Conservation (phyloP, 2,113 vertebrate species). For the Poeciliopsis prolifica region DNA sequence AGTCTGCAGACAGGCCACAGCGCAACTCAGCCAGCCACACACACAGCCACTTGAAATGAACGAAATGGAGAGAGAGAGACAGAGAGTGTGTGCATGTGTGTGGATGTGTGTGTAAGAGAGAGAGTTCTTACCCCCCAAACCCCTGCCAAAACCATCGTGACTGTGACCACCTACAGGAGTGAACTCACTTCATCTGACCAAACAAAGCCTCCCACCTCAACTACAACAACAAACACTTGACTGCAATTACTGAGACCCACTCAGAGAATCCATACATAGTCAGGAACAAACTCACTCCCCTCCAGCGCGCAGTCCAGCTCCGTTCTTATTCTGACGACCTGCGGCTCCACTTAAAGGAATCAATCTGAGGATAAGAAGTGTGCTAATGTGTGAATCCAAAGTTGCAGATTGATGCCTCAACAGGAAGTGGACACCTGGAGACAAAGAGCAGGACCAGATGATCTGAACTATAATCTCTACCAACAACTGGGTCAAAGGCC, state of each 20-base stretch:
- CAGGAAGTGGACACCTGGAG: too few species aligned
- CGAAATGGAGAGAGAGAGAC: slow-evolving; percentile 23
- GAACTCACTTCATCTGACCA: slow-evolving; percentile 53
- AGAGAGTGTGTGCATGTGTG: slow-evolving; percentile 21
- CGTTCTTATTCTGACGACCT: too few species aligned
- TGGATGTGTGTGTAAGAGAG: not conserved
- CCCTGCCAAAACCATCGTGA: slow-evolving; percentile 7
- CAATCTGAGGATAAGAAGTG: slow-evolving; percentile 17
- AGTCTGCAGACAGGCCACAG: slow-evolving; percentile 55
- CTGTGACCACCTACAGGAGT: slow-evolving; percentile 56
- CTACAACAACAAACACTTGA: slow-evolving; percentile 64
- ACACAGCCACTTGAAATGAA: slow-evolving; percentile 59
- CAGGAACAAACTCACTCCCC: slow-evolving; percentile 17
- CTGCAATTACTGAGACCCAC: slow-evolving; percentile 55
- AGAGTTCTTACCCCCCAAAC: not conserved
- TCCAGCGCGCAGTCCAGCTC: slow-evolving; percentile 8
- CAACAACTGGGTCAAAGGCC: too few species aligned
- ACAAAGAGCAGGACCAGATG: too few species aligned
- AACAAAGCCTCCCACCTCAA: slow-evolving; percentile 62
- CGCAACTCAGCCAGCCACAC: slow-evolving; percentile 59
- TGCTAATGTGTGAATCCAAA: slow-evolving; percentile 12
- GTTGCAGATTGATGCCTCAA: too few species aligned
- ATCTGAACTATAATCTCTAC: too few species aligned
- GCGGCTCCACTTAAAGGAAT: too few species aligned
- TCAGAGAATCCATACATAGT: slow-evolving; percentile 44